phyloP scores from a whole-genome alignment of 2,888 invertebrate species.

The Diaprepes abbreviatus region DNA sequence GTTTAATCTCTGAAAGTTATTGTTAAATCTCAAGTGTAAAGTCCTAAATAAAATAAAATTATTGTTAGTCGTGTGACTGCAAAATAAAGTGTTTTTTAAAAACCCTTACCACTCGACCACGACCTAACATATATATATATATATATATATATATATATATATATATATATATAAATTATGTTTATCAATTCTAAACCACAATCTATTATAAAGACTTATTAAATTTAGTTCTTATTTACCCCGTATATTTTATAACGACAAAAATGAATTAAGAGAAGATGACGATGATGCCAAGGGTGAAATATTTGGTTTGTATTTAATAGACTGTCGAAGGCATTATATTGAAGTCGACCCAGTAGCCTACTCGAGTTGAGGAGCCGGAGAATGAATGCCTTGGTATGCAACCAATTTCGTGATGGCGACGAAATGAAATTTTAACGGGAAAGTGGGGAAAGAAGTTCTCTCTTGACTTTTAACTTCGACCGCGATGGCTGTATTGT shows the following conservation, averaged over 20 bases:
- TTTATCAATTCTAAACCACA: too few species aligned
- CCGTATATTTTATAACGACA: conserved; percentile 14
- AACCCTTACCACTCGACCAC: too few species aligned
- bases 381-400: conserved; percentile 55
- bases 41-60: too few species aligned
- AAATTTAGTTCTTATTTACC: not conserved
- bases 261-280: conserved; percentile 35
- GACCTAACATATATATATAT: too few species aligned
- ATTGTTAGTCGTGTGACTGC: too few species aligned
- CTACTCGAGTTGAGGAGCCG: conserved; percentile 58
- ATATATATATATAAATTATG: too few species aligned
- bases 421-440: conserved; percentile 60
- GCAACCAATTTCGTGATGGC: conserved; percentile 57
- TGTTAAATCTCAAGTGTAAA: too few species aligned
- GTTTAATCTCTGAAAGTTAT: too few species aligned
- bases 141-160: too few species aligned
- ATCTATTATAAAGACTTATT: too few species aligned
- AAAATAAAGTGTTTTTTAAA: too few species aligned
- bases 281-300: conserved; percentile 22
- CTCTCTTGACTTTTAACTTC: conserved; percentile 31
- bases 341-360: conserved; percentile 63
- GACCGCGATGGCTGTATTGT: conserved; percentile 24
- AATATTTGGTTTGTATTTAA: conserved; percentile 57
- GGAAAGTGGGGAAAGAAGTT: conserved; percentile 48
- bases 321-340: conserved; percentile 61